These are phyloP conservation scores for Aphelenchoides avenae DNA, from an alignment of 1,140 invertebrate species.

Conservation along the genomic window DNA sequence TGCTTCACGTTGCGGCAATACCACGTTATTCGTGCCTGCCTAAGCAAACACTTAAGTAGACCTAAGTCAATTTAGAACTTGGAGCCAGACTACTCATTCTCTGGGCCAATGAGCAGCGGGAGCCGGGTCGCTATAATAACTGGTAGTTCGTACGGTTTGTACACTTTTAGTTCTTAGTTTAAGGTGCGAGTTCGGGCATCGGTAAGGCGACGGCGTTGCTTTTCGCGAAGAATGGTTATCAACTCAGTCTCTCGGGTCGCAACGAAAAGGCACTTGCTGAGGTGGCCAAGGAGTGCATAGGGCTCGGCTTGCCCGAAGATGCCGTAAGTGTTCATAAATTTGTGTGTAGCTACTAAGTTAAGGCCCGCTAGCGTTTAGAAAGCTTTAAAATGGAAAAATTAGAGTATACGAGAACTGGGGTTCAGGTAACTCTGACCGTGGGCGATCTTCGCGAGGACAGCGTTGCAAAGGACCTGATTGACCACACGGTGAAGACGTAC, in stretches of 20 bases:
- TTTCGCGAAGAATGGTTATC: constrained; percentile 71
- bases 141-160: too few relatives aligned
- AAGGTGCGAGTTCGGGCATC: constrained; percentile 78
- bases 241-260: constrained; percentile 71
- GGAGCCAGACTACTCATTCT: too few relatives aligned
- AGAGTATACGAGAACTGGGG: constrained; percentile 27
- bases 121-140: too few relatives aligned
- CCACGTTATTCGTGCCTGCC: too few relatives aligned
- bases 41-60: too few relatives aligned
- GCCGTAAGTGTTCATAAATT: constrained; percentile 9
- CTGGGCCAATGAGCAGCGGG: too few relatives aligned
- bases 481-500: constrained; percentile 34
- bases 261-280: constrained; percentile 69
- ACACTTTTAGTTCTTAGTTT: too few relatives aligned
- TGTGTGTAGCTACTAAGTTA: too few relatives aligned
- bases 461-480: constrained; percentile 26
- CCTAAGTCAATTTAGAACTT: too few relatives aligned
- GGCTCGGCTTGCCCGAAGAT: constrained; percentile 28
- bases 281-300: constrained; percentile 67
- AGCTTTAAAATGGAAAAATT: constrained; percentile 12
- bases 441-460: constrained; percentile 46
- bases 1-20: too few relatives aligned
- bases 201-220: constrained; percentile 65
- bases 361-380: too few relatives aligned
- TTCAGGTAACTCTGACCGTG: constrained; percentile 51